These are phyloP conservation scores for Lichenostomus cassidix DNA, from an alignment of 2,113 vertebrate genomes.

Conservation along the genomic window DNA sequence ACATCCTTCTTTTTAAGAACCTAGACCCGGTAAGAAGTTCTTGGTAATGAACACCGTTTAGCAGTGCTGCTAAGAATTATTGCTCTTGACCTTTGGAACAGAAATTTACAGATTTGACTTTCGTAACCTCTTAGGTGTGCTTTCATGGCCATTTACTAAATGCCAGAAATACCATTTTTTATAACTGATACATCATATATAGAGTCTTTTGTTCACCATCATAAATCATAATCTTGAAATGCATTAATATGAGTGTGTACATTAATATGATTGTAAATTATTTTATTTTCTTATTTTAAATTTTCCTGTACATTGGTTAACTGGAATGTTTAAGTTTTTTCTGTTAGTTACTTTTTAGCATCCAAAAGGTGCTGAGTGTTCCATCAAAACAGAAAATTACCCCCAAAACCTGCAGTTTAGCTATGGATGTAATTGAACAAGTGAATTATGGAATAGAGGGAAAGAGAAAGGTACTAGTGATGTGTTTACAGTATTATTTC, in stretches of 20 bases:
- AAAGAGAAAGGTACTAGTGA: background rate
- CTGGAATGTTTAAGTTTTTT: background rate
- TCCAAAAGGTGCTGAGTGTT: background rate
- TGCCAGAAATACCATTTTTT: background rate
- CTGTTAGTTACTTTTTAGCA: background rate
- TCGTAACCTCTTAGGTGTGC: background rate
- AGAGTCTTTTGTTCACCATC: background rate
- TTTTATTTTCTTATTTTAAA: background rate
- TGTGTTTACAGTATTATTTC: background rate
- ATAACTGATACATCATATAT: accelerated
- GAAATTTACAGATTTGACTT: background rate
- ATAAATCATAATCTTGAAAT: background rate
- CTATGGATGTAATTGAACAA: background rate
- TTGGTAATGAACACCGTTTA: background rate
- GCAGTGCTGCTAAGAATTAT: background rate
- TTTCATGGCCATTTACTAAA: background rate
- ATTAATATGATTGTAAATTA: background rate
- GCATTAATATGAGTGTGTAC: background rate
- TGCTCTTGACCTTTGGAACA: background rate
- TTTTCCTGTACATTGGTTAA: background rate
- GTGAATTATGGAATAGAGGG: background rate
- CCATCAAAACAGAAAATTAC: background rate
- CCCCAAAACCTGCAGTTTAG: background rate
- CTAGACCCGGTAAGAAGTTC: slow-evolving; percentile 88
- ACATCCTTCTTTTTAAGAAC: slow-evolving; percentile 97